Evolutionary conservation across 2,888 invertebrate genomes (phyloP).

Genomic region (Lasioglossum marginatum): DNA sequence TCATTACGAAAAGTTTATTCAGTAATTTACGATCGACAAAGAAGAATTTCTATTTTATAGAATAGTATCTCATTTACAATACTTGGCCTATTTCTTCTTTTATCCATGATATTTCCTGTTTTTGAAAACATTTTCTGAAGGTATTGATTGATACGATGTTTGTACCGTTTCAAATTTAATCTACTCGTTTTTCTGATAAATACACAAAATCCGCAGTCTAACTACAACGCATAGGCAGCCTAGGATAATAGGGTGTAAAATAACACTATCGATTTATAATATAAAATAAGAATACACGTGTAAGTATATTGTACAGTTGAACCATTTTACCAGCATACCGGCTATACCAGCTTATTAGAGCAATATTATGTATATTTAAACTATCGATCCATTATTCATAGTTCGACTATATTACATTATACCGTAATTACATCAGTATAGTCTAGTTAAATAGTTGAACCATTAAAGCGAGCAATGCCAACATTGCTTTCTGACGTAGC

Average conservation of each 20-base stretch:
- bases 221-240: background rate
- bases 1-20: no score
- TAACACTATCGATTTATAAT: background rate
- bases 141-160: no score
- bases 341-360: background rate
- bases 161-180: background rate
- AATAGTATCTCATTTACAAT: no score
- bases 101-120: no score
- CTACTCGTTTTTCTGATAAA: background rate
- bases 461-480: background rate
- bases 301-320: background rate
- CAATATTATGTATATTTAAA: constrained; percentile 11
- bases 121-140: no score
- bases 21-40: no score
- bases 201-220: background rate
- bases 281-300: constrained; percentile 4
- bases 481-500: background rate
- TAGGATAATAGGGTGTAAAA: background rate
- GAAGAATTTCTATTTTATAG: no score
- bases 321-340: background rate
- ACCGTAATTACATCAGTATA: constrained; percentile 2
- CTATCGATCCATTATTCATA: constrained; percentile 9
- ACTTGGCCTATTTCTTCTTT: no score
- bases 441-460: background rate
- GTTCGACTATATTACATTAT: constrained; percentile 4